A percentile compares a stretch with the other conserved stretches of the same genome.
Evolutionary conservation across 2,888 invertebrate species (phyloP).

Genomic region (Protodeltote pygarga): DNA sequence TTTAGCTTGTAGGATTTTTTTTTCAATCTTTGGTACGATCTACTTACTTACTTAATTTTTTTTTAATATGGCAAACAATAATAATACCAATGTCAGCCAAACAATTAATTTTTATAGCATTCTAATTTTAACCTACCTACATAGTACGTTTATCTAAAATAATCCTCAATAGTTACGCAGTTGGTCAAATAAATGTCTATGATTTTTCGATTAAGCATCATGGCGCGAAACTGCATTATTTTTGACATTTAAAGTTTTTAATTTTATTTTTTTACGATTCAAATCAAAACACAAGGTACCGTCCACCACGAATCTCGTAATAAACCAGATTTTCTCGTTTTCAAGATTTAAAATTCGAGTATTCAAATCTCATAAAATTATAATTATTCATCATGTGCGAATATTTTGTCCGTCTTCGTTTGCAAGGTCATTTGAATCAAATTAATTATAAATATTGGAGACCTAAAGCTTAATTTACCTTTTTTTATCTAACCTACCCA

Average conservation of each 20-base stretch:
- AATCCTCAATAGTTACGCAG: not conserved
- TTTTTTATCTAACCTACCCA: not conserved
- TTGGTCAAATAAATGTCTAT: not conserved
- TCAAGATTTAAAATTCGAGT: slow-evolving; percentile 10
- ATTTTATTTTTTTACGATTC: not conserved
- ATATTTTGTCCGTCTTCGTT: slow-evolving; percentile 22
- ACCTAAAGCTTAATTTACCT: not conserved
- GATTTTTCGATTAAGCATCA: not conserved
- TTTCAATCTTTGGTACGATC: no score
- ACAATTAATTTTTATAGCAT: no score
- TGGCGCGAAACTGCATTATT: not conserved
- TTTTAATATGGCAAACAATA: no score
- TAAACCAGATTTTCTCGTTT: slow-evolving; percentile 30
- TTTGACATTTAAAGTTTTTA: slow-evolving; percentile 9
- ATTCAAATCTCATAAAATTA: slow-evolving; percentile 13
- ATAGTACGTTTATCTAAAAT: no score
- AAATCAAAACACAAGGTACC: not conserved
- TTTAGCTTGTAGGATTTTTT: no score
- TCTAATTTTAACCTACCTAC: no score
- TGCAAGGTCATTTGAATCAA: slow-evolving; percentile 32
- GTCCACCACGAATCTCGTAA: not conserved
- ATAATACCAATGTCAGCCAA: no score
- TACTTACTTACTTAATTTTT: no score
- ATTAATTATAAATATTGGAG: no score
- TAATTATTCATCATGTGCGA: slow-evolving; percentile 27